Evolutionary conservation across 2,113 vertebrate genomes (phyloP).

Genomic region (Amphiprion ocellaris): DNA sequence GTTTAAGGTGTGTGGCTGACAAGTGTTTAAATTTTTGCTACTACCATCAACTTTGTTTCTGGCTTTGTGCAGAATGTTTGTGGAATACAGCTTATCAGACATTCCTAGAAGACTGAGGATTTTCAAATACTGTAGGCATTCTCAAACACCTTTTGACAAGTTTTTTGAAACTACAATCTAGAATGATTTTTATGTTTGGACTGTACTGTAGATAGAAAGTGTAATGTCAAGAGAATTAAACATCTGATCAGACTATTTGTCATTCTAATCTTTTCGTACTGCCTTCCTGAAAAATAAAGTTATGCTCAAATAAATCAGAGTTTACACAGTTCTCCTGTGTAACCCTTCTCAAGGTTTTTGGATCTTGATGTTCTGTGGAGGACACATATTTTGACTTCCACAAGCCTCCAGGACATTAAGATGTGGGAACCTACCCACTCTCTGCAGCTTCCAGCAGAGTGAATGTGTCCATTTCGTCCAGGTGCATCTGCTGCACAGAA

Average conservation of each 20-base stretch:
- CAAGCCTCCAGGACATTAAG: not conserved
- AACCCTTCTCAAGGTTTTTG: too few species aligned
- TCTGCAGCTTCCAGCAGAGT: slow-evolving; percentile 82
- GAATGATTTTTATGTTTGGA: slow-evolving; percentile 1
- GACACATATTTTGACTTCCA: not conserved
- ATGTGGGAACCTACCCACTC: slow-evolving; percentile 73
- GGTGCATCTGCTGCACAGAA: slow-evolving; percentile 86
- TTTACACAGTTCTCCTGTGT: too few species aligned
- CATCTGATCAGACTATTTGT: not conserved
- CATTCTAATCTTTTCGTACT: slow-evolving; percentile 1
- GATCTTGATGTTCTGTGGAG: too few species aligned
- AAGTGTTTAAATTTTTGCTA: slow-evolving; percentile 54
- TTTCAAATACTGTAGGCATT: slow-evolving; percentile 8
- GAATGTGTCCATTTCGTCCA: slow-evolving; percentile 86
- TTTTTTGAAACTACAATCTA: not conserved
- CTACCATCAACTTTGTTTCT: slow-evolving; percentile 44
- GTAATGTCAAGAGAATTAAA: not conserved
- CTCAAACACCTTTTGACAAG: slow-evolving; percentile 13
- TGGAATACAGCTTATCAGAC: slow-evolving; percentile 16
- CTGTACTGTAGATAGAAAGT: not conserved
- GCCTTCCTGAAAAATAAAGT: too few species aligned
- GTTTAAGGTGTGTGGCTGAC: slow-evolving; percentile 55
- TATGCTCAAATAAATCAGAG: too few species aligned
- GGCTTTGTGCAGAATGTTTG: slow-evolving; percentile 24
- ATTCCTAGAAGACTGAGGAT: slow-evolving; percentile 13